Evolutionary conservation across 2,888 invertebrate species (phyloP).

Genomic region (Lasioglossum marginatum): DNA sequence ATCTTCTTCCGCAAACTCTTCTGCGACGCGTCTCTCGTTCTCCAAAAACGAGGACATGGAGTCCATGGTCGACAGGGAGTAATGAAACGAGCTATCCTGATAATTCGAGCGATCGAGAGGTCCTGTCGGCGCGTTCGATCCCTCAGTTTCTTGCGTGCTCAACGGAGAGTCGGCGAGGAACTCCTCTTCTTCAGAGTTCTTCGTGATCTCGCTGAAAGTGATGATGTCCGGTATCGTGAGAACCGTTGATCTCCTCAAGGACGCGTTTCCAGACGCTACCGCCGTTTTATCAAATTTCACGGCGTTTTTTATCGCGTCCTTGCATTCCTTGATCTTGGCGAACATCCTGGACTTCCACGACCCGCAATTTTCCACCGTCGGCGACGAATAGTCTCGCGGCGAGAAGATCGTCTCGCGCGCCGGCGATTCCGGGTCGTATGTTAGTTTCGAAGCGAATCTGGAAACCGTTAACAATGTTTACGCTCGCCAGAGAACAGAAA

Average conservation of each 20-base stretch:
- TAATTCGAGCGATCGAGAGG: too few relatives aligned
- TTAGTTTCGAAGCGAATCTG: slow-evolving; percentile 31
- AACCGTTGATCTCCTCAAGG: background rate
- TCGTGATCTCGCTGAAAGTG: slow-evolving; percentile 7
- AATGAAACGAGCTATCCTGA: background rate
- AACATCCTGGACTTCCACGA: slow-evolving; percentile 41
- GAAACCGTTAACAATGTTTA: background rate
- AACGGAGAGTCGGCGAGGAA: background rate
- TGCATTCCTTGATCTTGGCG: slow-evolving; percentile 40
- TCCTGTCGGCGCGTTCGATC: too few relatives aligned
- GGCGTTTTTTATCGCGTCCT: slow-evolving; percentile 28
- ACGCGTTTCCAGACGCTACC: background rate
- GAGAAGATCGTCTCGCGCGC: background rate
- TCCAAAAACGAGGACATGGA: slow-evolving; percentile 13
- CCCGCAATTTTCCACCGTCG: background rate
- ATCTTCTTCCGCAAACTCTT: slow-evolving; percentile 9
- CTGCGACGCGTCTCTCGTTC: slow-evolving; percentile 9
- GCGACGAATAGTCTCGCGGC: background rate
- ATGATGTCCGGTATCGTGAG: slow-evolving; percentile 32
- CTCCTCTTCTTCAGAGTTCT: background rate
- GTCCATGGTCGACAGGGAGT: background rate
- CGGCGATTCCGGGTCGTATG: background rate
- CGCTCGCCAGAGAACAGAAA: background rate
- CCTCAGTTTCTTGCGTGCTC: background rate
- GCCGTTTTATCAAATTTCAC: slow-evolving; percentile 16